Evolutionary conservation across 2,797 vertebrate genomes (phyloP), one percentile per base, ranked within the genome.

Genomic region (Alosa sapidissima): DNA sequence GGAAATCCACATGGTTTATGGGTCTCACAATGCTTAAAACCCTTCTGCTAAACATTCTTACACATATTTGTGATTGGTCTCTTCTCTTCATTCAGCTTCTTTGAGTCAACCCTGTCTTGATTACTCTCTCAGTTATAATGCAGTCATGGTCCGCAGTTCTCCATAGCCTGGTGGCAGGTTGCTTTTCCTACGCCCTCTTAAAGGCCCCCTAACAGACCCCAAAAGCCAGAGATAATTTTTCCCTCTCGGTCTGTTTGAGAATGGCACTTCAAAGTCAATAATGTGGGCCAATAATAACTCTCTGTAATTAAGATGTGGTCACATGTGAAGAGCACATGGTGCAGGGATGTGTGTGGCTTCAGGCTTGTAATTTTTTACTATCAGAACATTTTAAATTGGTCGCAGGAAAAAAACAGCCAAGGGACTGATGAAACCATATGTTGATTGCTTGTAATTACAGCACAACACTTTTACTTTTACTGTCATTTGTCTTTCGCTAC

Each of bases 251-350:
- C 72, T 19, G 72, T 78, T 78, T 78, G 72, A 78, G 36, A 47
- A 78, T n/a, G 21, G 16, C 72, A 78, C 36, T 78, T 78, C 72
- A 78, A 78, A 78, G 72, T 78, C 41, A 45, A 47, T 45, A 45
- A 47, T 45, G 72, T 47, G 6, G 19, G 4, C 72, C 72, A 47
- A 78, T 47, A 78, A 21, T 5, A 47, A 8, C 72, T 9, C 72
- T 78, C 72, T 78, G 41, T 78, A 78, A 78, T 78, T 78, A 78
- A 78, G 41, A 47, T 7, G 41, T 78, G 72, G 72, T 78, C 45
- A 78, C 36, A 14, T 72, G 10, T 9, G 3, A 24, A 75, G 33
- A 21, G 49, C 65, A 83, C 16, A 36, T 60, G 81, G 68, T 49
- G 10, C 36, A 10, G 81, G 49, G 81, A 52, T 51, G 54, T 78